These are phyloP conservation scores for Belgica antarctica DNA, from an alignment of 2,888 invertebrate species.

Conservation along the genomic window DNA sequence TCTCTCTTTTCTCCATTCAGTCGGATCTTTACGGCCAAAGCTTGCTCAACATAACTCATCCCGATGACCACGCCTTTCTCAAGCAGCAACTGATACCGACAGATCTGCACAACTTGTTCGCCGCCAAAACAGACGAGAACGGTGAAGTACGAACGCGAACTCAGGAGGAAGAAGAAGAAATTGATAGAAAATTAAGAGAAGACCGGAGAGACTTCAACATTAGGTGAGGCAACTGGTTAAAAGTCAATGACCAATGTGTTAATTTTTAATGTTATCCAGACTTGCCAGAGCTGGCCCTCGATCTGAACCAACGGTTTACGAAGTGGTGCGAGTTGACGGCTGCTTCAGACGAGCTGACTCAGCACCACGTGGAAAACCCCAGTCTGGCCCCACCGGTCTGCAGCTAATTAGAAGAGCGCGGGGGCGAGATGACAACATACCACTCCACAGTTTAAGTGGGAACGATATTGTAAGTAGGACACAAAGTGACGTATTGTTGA, in stretches of 20 bases:
- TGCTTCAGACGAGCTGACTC: conserved; percentile 61
- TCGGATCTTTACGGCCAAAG: conserved; percentile 80
- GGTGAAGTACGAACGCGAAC: conserved; percentile 59
- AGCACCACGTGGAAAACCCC: conserved; percentile 58
- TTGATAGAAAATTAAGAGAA: conserved; percentile 53
- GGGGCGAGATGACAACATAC: conserved; percentile 58
- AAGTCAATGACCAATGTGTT: conserved; percentile 52
- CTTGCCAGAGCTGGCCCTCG: conserved; percentile 68
- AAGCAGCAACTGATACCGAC: conserved; percentile 63
- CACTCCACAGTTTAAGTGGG: conserved; percentile 58
- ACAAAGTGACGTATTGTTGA: no score
- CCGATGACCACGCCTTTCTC: conserved; percentile 74
- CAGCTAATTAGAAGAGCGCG: conserved; percentile 57
- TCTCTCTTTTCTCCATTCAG: conserved; percentile 56
- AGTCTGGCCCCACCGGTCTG: conserved; percentile 52
- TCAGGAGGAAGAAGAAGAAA: conserved; percentile 52
- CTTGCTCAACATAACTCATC: conserved; percentile 75
- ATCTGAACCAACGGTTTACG: conserved; percentile 70
- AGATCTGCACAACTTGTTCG: conserved; percentile 54
- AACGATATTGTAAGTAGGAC: conserved; percentile 64
- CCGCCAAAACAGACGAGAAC: conserved; percentile 52
- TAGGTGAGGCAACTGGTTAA: conserved; percentile 49
- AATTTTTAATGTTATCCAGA: conserved; percentile 60
- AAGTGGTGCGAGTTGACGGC: conserved; percentile 68
- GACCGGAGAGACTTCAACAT: conserved; percentile 61